Evolutionary conservation across 2,797 vertebrate genomes (phyloP).

Genomic region (Hafferia zeledoni): DNA sequence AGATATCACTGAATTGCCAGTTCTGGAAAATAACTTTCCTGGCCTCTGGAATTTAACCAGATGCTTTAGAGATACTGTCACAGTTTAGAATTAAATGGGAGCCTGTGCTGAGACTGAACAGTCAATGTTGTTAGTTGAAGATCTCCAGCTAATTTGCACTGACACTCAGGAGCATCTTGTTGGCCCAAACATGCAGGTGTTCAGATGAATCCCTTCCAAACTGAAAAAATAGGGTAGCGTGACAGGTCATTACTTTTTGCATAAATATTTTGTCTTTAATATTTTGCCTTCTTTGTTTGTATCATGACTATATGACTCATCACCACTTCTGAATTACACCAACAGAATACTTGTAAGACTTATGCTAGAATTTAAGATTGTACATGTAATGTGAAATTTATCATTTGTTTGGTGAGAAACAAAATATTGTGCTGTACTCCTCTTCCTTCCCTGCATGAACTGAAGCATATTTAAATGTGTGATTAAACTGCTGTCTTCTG

Average conservation of each 20-base stretch:
- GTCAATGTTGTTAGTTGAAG: neutral
- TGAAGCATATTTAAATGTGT: neutral
- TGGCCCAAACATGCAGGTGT: neutral
- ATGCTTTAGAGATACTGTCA: neutral
- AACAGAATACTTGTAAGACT: neutral
- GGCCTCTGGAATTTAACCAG: neutral
- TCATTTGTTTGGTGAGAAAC: neutral
- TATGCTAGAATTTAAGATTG: neutral
- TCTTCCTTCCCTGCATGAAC: neutral
- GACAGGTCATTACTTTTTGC: neutral
- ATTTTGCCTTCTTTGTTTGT: neutral
- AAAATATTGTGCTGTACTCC: neutral
- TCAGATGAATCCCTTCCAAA: neutral
- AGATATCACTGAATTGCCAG: neutral
- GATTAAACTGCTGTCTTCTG: neutral
- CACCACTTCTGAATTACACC: neutral
- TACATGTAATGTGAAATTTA: neutral
- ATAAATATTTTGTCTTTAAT: neutral
- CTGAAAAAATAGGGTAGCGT: neutral
- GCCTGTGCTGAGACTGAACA: neutral
- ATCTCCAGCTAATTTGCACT: neutral
- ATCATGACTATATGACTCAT: neutral
- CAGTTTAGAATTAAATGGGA: neutral
- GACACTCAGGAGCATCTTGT: neutral
- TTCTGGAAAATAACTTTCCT: neutral